A percentile compares a stretch with the other conserved stretches of the same genome.
phyloP scores from a whole-genome alignment of 2,888 invertebrate species.

The Yponomeuta evonymella region DNA sequence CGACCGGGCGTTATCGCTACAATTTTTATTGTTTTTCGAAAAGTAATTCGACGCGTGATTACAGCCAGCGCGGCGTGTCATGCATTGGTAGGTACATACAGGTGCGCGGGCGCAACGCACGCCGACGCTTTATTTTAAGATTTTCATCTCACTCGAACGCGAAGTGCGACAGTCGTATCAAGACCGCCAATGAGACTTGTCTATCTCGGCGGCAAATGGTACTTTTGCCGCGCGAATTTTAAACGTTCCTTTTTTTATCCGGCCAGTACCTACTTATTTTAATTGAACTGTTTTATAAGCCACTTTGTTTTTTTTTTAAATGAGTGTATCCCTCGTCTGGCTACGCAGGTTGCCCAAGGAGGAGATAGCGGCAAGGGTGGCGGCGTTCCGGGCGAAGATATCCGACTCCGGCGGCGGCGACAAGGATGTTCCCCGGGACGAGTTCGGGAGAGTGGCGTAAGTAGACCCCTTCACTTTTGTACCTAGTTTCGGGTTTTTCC shows the following conservation, averaged over 20 bases:
- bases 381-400: slow-evolving; percentile 90
- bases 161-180: slow-evolving; percentile 28
- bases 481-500: too few species aligned
- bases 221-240: slow-evolving; percentile 9
- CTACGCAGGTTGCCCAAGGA: slow-evolving; percentile 86
- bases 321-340: slow-evolving; percentile 67
- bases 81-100: slow-evolving; percentile 63
- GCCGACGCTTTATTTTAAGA: slow-evolving; percentile 44
- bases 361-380: slow-evolving; percentile 91
- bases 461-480: slow-evolving; percentile 30
- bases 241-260: slow-evolving; percentile 15
- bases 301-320: slow-evolving; percentile 19
- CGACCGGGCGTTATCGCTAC: slow-evolving; percentile 52
- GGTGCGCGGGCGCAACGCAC: slow-evolving; percentile 30
- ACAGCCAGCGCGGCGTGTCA: slow-evolving; percentile 51
- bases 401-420: slow-evolving; percentile 78
- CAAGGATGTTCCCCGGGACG: slow-evolving; percentile 82
- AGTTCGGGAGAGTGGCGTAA: slow-evolving; percentile 87
- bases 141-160: slow-evolving; percentile 42
- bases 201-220: slow-evolving; percentile 12
- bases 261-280: slow-evolving; percentile 21
- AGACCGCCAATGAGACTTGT: slow-evolving; percentile 12
- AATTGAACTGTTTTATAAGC: not conserved
- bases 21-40: slow-evolving; percentile 59
- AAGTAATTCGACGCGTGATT: slow-evolving; percentile 59